Evolutionary conservation across 2,113 vertebrate species (phyloP).

Genomic region (Uria aalge): DNA sequence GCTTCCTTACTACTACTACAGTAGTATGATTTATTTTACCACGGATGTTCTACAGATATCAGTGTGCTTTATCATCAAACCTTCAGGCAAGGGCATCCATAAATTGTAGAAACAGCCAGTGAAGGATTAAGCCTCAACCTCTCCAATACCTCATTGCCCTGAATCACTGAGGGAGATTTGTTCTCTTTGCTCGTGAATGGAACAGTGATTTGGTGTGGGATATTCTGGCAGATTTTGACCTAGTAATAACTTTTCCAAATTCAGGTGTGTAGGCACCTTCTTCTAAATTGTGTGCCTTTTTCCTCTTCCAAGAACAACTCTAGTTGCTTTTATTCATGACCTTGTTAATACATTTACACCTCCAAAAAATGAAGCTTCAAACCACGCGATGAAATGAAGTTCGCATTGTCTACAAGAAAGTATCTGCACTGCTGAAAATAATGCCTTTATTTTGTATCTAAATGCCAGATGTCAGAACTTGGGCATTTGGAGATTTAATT

Average conservation of each 20-base stretch:
- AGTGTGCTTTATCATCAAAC: not conserved
- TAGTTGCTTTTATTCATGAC: not conserved
- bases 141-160: not conserved
- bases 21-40: not conserved
- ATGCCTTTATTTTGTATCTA: not conserved
- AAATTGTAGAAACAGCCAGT: not conserved
- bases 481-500: not conserved
- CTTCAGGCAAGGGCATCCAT: not conserved
- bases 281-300: not conserved
- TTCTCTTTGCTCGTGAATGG: not conserved
- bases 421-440: not conserved
- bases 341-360: not conserved
- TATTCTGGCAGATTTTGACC: not conserved
- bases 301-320: not conserved
- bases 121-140: not conserved
- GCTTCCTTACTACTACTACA: not conserved
- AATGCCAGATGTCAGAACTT: not conserved
- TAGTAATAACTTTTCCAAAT: not conserved
- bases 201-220: not conserved
- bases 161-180: not conserved
- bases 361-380: not conserved
- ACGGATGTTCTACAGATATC: not conserved
- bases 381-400: rapidly evolving
- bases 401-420: not conserved
- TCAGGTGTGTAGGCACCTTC: not conserved